Evolutionary conservation across 2,888 invertebrate species (phyloP), one percentile per base, ranked within the genome.

Genomic region (Stramonita haemastoma): DNA sequence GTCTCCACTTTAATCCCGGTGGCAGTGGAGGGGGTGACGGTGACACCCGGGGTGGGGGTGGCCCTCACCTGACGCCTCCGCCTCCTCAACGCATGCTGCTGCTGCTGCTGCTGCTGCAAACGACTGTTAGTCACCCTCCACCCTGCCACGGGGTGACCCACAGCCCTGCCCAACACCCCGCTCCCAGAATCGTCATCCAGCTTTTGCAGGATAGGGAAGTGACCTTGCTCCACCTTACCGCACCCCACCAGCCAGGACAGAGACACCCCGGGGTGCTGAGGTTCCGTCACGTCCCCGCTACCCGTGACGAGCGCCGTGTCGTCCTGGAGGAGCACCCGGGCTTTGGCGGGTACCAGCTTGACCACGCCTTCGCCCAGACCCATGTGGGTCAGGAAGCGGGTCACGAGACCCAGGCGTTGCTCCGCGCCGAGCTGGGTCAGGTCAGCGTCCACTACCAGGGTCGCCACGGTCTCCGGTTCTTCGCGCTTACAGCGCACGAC

Each of bases 141-240:
- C 46, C 97, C 97, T 66, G 97, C 96, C 29, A 98, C 97, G 0
- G 98, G 97, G 93, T 97, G 96, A 56, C 97, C 97, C 87, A 98
- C 94, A 22, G 97, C 97, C 94, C 97, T 97, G 34, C 97, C 96
- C 89, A 98, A 96, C 0, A 97, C 97, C 0, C 98, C 98, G 94
- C 98, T 98, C 8, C 97, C 96, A 0, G 98, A 97, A 93, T 97
- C 97, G 87, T 97, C 97, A 91, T 97, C 97, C 22, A 98, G 95
- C 66, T 97, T 97, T 66, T 97, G 97, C n/a, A 98, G 97, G 26
- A 97, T 92, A 0, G 97, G 96, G 94, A 96, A 94, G 93, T 97
- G 97, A 87, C 97, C 97, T n/a, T 96, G 96, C 97, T 97, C 97
- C 57, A 98, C 96, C 86, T 97, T 97, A 86, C 97, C 97, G 95